phyloP scores from a whole-genome alignment of 2,797 vertebrate species.

The Melanitta fusca region DNA sequence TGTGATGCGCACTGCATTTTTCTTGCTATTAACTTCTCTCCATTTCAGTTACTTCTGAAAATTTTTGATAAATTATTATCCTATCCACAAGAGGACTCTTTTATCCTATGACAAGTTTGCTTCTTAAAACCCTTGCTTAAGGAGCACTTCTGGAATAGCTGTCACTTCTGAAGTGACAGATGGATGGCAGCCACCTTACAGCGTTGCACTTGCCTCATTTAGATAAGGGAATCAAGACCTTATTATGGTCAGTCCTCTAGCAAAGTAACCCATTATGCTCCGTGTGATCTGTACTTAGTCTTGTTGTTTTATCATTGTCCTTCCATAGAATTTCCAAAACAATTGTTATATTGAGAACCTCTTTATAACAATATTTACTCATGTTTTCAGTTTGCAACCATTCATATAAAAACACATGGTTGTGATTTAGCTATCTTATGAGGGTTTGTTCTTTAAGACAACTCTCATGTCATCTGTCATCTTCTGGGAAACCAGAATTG shows the following conservation, averaged over 20 bases:
- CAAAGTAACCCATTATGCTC: not conserved
- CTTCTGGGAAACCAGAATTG: not conserved
- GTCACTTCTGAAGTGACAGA: not conserved
- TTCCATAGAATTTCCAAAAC: not conserved
- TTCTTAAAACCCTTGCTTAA: not conserved
- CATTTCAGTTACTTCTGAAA: not conserved
- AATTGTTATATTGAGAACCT: not conserved
- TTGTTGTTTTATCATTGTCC: not conserved
- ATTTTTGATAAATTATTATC: not conserved
- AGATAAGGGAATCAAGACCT: not conserved
- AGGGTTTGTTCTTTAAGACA: not conserved
- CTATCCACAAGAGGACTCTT: not conserved
- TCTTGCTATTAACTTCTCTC: not conserved
- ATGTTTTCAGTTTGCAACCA: not conserved
- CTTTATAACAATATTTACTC: not conserved
- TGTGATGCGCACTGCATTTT: not conserved
- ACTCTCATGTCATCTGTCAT: not conserved
- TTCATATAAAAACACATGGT: not conserved
- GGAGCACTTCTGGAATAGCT: not conserved
- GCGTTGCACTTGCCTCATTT: not conserved
- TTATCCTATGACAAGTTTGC: not conserved
- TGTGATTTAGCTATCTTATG: not conserved
- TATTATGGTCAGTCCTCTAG: not conserved
- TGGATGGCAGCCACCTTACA: not conserved
- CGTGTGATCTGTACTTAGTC: not conserved